These are phyloP conservation scores for Montipora foliosa DNA, from an alignment of 64 coral and sea anemone species.

Conservation along the genomic window DNA sequence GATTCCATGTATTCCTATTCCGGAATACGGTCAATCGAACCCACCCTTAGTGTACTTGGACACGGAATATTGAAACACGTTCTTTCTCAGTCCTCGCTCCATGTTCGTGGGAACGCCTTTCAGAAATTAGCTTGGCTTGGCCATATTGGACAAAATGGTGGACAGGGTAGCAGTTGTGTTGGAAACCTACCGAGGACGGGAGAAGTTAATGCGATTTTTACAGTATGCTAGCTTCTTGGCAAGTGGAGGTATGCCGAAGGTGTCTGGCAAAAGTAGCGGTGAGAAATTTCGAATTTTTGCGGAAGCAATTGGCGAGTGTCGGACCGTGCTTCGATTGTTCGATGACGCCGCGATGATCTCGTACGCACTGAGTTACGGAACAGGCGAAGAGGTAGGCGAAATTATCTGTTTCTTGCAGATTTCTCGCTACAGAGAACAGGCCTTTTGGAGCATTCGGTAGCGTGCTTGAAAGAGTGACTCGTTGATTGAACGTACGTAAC, in stretches of 20 bases:
- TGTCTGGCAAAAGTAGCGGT: conserved; percentile 17
- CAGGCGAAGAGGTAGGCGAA: conserved; percentile 74
- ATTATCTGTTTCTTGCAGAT: neutral
- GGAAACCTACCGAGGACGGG: conserved; percentile 86
- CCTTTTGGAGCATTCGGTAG: too few species aligned
- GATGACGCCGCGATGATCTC: conserved; percentile 85
- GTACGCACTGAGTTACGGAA: conserved; percentile 60
- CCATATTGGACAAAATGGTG: conserved; percentile 53
- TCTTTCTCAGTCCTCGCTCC: too few species aligned
- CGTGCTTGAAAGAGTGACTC: too few species aligned
- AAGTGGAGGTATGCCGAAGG: conserved; percentile 53
- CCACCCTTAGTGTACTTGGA: too few species aligned
- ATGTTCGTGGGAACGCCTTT: too few species aligned
- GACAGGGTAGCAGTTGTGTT: conserved; percentile 41
- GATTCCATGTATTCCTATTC: too few species aligned
- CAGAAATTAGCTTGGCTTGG: too few species aligned
- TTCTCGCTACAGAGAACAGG: neutral
- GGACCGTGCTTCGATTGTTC: conserved; percentile 77
- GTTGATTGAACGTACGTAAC: too few species aligned
- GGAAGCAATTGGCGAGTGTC: conserved; percentile 66
- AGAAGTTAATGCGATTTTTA: conserved; percentile 78
- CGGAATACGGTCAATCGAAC: too few species aligned
- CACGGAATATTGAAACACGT: too few species aligned
- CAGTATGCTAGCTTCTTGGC: conserved; percentile 66
- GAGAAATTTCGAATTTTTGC: conserved; percentile 61